Conservation (phyloP, 2,888 invertebrate species). For the Cephus pulcher region DNA sequence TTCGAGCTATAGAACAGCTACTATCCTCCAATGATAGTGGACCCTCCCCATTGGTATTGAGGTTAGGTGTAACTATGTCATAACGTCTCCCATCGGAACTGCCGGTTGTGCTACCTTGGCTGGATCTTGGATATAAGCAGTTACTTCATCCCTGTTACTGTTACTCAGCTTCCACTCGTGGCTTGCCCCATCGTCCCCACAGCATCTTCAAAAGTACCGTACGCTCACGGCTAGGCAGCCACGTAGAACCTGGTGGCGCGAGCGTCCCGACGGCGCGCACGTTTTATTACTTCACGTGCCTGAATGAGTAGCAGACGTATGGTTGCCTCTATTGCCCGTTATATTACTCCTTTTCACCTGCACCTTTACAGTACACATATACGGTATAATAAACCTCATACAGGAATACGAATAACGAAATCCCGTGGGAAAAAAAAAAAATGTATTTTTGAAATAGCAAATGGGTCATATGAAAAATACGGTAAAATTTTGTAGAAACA, state of each 20-base stretch:
- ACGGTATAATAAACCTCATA: no score
- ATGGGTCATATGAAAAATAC: no score
- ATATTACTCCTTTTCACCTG: conserved; percentile 36
- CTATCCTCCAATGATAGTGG: no score
- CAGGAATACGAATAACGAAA: no score
- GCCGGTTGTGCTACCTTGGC: conserved; percentile 14
- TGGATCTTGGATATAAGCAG: conserved; percentile 4
- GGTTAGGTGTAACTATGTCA: conserved; percentile 35
- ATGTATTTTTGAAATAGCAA: no score
- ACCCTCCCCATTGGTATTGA: no score
- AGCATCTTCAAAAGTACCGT: neutral
- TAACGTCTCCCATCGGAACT: conserved; percentile 26
- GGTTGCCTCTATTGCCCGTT: conserved; percentile 39
- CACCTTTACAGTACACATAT: no score
- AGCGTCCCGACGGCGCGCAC: conserved; percentile 30
- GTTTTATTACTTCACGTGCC: conserved; percentile 57
- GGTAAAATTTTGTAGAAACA: no score
- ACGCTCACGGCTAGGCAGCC: neutral
- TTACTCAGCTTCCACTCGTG: conserved; percentile 1
- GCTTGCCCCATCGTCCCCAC: neutral
- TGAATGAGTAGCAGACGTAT: conserved; percentile 38
- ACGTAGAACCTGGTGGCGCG: neutral
- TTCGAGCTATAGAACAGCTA: no score
- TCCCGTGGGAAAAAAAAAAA: no score
- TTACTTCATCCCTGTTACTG: conserved; percentile 12